Evolutionary conservation across 1,140 invertebrate genomes (phyloP).

Genomic region (Leptopilina boulardi): DNA sequence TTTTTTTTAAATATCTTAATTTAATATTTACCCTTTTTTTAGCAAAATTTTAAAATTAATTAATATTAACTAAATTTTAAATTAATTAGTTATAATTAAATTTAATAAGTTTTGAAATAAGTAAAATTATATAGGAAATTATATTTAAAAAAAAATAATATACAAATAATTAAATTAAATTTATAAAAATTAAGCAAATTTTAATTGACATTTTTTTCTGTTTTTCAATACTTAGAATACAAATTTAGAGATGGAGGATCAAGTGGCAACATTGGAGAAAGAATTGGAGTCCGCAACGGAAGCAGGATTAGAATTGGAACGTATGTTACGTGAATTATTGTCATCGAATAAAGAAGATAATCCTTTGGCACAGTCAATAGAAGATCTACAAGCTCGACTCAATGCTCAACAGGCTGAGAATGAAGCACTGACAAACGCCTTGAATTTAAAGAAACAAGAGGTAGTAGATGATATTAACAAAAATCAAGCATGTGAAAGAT

Average conservation of each 20-base stretch:
- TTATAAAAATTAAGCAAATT: no score
- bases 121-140: no score
- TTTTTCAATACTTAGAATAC: conserved; percentile 70
- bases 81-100: no score
- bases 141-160: not conserved
- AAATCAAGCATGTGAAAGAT: conserved; percentile 38
- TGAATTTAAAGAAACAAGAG: conserved; percentile 75
- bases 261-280: conserved; percentile 78
- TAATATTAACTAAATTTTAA: no score
- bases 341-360: conserved; percentile 78
- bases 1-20: not conserved
- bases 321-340: conserved; percentile 81
- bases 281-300: conserved; percentile 81
- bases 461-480: conserved; percentile 56
- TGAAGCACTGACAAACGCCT: conserved; percentile 70
- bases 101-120: no score
- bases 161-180: conserved; percentile 71
- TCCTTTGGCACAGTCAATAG: conserved; percentile 78
- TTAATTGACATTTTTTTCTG: conserved; percentile 59
- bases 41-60: no score
- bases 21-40: no score
- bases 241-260: conserved; percentile 77
- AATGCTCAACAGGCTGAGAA: conserved; percentile 79
- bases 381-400: conserved; percentile 79
- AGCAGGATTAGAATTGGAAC: conserved; percentile 80